Conservation (phyloP, 2,113 vertebrate genomes). For the Campylomormyrus tamandua region DNA sequence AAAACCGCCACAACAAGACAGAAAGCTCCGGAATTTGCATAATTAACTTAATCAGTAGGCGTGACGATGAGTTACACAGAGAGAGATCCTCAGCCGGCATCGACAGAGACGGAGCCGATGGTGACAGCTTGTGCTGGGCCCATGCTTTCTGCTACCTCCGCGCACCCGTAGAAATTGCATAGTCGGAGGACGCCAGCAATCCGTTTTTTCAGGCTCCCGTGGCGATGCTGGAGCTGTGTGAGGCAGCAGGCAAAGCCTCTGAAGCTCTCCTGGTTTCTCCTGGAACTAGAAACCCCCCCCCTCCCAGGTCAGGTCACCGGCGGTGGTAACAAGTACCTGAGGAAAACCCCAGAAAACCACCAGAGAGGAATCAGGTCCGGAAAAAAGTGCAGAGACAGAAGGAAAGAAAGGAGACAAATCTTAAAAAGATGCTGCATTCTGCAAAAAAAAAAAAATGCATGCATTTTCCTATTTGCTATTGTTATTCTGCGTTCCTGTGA, state of each 20-base stretch:
- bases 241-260: neutral
- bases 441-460: constrained; percentile 55
- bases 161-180: constrained; percentile 59
- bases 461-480: constrained; percentile 57
- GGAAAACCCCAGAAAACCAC: constrained; percentile 38
- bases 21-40: neutral
- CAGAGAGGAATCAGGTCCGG: constrained; percentile 23
- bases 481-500: constrained; percentile 38
- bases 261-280: neutral
- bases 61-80: neutral
- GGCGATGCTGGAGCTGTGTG: neutral
- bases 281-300: neutral
- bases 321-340: constrained; percentile 30
- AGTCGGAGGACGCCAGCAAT: constrained; percentile 52
- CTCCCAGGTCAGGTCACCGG: constrained; percentile 13
- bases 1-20: neutral
- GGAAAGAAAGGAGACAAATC: constrained; percentile 9
- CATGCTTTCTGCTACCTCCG: neutral
- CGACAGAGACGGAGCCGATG: neutral
- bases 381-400: constrained; percentile 38
- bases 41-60: constrained; percentile 11
- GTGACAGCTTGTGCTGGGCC: neutral
- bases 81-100: neutral
- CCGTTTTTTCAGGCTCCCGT: constrained; percentile 28
- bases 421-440: constrained; percentile 48